Conservation (phyloP, 2,113 vertebrate species). For the Eudyptes chrysolophus region DNA sequence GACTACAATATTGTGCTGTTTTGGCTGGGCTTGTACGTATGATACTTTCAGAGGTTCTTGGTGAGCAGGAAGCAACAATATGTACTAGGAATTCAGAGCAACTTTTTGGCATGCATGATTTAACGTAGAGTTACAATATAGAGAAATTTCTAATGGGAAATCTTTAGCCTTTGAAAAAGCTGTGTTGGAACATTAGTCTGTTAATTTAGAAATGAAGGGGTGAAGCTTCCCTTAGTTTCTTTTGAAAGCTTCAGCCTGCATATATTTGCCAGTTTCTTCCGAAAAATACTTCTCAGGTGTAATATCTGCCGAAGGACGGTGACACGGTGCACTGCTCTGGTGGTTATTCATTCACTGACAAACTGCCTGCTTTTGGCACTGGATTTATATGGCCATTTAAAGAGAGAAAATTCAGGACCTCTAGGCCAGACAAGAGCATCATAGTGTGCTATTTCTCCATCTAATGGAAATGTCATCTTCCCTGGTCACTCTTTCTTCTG, state of each 20-base stretch:
- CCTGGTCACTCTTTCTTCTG: background rate
- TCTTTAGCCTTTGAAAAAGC: background rate
- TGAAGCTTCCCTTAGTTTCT: background rate
- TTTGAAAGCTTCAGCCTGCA: background rate
- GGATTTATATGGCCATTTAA: constrained; percentile 71
- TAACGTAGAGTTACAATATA: background rate
- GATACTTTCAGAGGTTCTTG: background rate
- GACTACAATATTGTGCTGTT: background rate
- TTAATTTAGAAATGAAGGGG: background rate
- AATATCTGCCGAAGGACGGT: background rate
- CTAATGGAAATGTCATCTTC: constrained; percentile 76
- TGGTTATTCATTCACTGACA: constrained; percentile 27
- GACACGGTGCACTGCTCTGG: background rate
- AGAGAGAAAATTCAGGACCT: constrained; percentile 59
- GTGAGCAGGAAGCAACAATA: background rate
- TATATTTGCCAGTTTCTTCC: background rate
- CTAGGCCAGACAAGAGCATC: constrained; percentile 43
- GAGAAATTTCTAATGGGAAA: background rate
- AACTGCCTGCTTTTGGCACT: constrained; percentile 12
- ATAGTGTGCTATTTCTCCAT: constrained; percentile 67
- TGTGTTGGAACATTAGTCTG: background rate
- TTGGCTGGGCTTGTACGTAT: background rate
- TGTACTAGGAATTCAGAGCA: background rate
- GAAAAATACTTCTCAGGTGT: background rate
- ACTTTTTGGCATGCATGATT: background rate